Percentiles rank a stretch among this genome's conserved stretches.
Evolutionary conservation across 2,113 vertebrate species (phyloP).

Genomic region (Ondatra zibethicus): DNA sequence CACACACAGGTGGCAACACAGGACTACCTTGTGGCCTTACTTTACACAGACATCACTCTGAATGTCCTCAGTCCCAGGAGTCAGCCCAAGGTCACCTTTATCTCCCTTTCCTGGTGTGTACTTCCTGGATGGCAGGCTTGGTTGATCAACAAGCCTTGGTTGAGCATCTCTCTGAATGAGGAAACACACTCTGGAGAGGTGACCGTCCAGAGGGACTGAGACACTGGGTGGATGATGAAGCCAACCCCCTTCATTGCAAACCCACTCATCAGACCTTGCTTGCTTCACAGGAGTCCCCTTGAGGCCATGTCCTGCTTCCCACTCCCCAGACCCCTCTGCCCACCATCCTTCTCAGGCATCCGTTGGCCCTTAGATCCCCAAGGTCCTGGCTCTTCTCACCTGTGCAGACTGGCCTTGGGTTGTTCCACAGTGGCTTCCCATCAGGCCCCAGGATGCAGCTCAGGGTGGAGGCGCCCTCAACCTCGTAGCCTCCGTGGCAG

Average conservation of each 20-base stretch:
- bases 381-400: slow-evolving; percentile 82
- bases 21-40: neutral
- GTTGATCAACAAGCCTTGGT: neutral
- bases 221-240: neutral
- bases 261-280: neutral
- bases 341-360: neutral
- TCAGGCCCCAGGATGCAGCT: slow-evolving; percentile 96
- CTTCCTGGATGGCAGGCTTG: neutral
- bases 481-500: slow-evolving; percentile 95
- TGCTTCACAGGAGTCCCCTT: neutral
- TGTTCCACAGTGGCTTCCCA: slow-evolving; percentile 96
- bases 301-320: neutral
- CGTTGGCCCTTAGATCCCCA: neutral
- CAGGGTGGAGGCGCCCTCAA: slow-evolving; percentile 93
- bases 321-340: neutral
- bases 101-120: neutral
- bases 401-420: slow-evolving; percentile 94
- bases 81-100: neutral
- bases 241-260: neutral
- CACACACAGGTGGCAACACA: neutral
- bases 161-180: neutral
- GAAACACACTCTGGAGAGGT: neutral
- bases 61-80: neutral
- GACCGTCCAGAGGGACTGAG: neutral
- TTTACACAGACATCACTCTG: neutral